A percentile compares a stretch with the other conserved stretches of the same genome.
Conservation (phyloP, 1,140 invertebrate species). For the Musca vetustissima region DNA sequence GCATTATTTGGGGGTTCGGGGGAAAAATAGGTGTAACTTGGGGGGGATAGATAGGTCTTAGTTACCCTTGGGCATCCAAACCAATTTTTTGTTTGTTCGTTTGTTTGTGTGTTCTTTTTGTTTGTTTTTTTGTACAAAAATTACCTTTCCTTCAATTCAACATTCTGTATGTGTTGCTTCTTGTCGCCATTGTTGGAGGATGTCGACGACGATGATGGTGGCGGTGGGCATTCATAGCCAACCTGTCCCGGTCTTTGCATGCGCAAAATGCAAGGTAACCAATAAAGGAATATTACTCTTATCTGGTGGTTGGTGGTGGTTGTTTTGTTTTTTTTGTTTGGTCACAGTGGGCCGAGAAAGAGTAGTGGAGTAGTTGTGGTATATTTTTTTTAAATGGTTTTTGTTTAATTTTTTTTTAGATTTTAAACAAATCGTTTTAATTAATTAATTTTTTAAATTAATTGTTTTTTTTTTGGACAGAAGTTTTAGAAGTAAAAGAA, state of each 20-base stretch:
- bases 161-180: constrained; percentile 55
- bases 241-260: constrained; percentile 86
- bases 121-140: constrained; percentile 15
- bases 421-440: constrained; percentile 13
- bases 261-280: constrained; percentile 93
- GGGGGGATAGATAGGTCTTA: no score
- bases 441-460: constrained; percentile 1
- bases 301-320: constrained; percentile 67
- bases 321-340: constrained; percentile 5
- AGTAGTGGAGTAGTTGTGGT: constrained; percentile 30
- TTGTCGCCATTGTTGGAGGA: constrained; percentile 58
- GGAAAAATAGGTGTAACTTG: not conserved
- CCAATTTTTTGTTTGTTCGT: not conserved
- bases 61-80: no score
- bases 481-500: not conserved
- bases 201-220: constrained; percentile 62
- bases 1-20: no score
- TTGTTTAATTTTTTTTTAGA: constrained; percentile 32
- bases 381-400: constrained; percentile 32
- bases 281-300: constrained; percentile 89
- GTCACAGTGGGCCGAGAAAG: constrained; percentile 24
- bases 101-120: not conserved
- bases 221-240: constrained; percentile 60
- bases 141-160: constrained; percentile 56
- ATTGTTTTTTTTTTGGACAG: not conserved